Percentiles rank a stretch among this genome's conserved stretches.
Evolutionary conservation across 2,113 vertebrate genomes (phyloP).

Genomic region (Dasyurus viverrinus): DNA sequence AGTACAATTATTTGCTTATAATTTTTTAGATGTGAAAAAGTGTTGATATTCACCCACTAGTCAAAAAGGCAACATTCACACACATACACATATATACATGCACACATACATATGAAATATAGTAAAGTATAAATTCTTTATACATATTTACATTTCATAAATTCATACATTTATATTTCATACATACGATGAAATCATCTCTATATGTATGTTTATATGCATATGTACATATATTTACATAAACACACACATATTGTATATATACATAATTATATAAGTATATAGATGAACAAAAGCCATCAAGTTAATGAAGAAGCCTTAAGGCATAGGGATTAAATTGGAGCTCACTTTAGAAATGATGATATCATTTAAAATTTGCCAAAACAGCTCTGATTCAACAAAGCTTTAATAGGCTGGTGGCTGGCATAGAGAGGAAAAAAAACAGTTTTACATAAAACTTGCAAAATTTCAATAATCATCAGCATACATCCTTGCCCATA

Average conservation of each 20-base stretch:
- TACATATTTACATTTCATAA: not conserved
- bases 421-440: slow-evolving; percentile 35
- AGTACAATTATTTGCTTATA: slow-evolving; percentile 56
- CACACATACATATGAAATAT: not conserved
- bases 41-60: slow-evolving; percentile 24
- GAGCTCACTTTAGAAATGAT: slow-evolving; percentile 49
- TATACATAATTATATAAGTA: not conserved
- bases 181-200: too few species aligned
- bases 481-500: slow-evolving; percentile 61
- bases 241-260: not conserved
- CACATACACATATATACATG: too few species aligned
- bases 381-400: not conserved
- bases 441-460: slow-evolving; percentile 55
- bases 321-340: slow-evolving; percentile 45
- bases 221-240: not conserved
- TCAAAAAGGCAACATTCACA: not conserved
- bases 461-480: slow-evolving; percentile 73
- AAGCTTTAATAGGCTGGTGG: slow-evolving; percentile 49
- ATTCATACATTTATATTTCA: too few species aligned
- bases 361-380: slow-evolving; percentile 27
- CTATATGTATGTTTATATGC: not conserved
- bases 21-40: slow-evolving; percentile 61
- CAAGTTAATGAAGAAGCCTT: slow-evolving; percentile 49
- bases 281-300: slow-evolving; percentile 6
- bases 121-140: not conserved